Evolutionary conservation across 2,113 vertebrate species (phyloP), one percentile per base, ranked within the genome.

Genomic region (Telmatochromis brichardi): DNA sequence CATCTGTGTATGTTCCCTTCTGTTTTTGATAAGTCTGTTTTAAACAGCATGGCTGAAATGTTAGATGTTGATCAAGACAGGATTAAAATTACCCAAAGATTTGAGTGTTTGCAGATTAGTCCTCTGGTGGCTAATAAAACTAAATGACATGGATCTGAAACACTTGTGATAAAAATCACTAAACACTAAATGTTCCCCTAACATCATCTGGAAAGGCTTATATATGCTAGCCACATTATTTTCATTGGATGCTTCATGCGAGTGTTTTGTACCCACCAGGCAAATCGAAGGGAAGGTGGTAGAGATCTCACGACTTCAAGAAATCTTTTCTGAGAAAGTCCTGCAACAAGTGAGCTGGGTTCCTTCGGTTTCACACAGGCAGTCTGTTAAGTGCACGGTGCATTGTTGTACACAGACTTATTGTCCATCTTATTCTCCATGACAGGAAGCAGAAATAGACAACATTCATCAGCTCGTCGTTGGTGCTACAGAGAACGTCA

Each of bases 251-350:
- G 21, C 82, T 33, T 88, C 14, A 11, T 21, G n/a, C 4, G 15
- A 4, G 40, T 3, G 4, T 47, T 85, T 82, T 82, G 40, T 90
- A 83, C 93, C 82, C 76, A 2, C 40, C 94, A 99, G 99, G 90
- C 98, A 99, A 95, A 99, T 99, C 4, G 99, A 99, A 95, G 99
- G 99, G 21, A 99, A 98, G 93, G 98, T 99, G 88, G 98, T 99
- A 88, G 99, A 99, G 95, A 99, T 99, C 91, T 99, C 98, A 83
- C 96, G 98, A 86, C 96, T 99, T 58, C 99, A 99, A 94, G 99
- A 99, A 92, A 98, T 99, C 92, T 99, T 99, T 95, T 97, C 98
- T 7, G 98, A 99, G 90, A 99, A 99, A 90, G 99, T 99, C 86
- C 92, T 99, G 55, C 98, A 99, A 17, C 99, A 99, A 96, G 99